Percentiles rank a stretch among this genome's conserved stretches.
phyloP scores from a whole-genome alignment of 2,888 invertebrate species.

The Pomacea canaliculata region DNA sequence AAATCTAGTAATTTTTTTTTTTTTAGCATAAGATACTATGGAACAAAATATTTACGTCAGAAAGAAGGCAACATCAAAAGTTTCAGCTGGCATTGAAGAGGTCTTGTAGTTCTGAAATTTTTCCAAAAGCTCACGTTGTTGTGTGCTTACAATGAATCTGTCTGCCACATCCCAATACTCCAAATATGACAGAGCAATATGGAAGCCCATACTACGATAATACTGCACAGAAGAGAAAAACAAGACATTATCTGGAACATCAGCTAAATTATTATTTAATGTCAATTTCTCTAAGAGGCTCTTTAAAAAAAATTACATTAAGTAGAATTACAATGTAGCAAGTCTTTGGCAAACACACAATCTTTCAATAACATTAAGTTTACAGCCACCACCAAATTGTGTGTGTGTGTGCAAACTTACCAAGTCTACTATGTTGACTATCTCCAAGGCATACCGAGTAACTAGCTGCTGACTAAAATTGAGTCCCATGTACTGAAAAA shows the following conservation, averaged over 20 bases:
- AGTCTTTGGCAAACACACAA: no score
- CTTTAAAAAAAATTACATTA: no score
- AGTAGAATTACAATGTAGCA: no score
- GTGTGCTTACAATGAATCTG: constrained; percentile 83
- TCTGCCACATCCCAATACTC: constrained; percentile 96
- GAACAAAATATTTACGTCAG: constrained; percentile 78
- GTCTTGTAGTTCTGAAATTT: constrained; percentile 93
- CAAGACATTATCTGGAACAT: no score
- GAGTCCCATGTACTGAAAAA: constrained; percentile 58
- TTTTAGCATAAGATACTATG: no score
- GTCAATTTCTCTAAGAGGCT: no score
- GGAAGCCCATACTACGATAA: constrained; percentile 91
- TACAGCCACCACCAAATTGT: no score
- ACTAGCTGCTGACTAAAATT: constrained; percentile 75
- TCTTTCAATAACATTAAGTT: no score
- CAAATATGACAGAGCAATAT: constrained; percentile 94
- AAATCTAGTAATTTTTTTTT: no score
- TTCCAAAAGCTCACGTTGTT: constrained; percentile 88
- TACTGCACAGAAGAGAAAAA: constrained; percentile 76
- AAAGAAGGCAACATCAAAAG: constrained; percentile 90
- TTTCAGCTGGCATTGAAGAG: constrained; percentile 84
- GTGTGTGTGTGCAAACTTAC: constrained; percentile 74
- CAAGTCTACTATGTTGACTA: constrained; percentile 97
- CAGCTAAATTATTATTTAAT: no score
- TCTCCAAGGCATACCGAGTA: constrained; percentile 95